These are phyloP conservation scores for Spermophilus dauricus DNA, from an alignment of 2,113 vertebrate genomes.

Conservation along the genomic window DNA sequence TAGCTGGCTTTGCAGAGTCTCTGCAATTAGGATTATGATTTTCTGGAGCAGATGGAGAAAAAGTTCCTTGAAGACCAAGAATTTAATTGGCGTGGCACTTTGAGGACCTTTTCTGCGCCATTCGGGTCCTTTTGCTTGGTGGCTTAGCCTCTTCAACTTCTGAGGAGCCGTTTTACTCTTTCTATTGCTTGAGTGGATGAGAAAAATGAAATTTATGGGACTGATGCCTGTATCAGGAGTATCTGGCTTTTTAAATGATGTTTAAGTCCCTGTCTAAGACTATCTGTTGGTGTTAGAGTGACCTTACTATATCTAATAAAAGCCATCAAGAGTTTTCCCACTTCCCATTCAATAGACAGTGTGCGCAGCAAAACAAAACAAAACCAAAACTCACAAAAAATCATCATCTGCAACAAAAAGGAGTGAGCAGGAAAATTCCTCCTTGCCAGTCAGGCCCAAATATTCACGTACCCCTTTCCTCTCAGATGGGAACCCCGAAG, in stretches of 20 bases:
- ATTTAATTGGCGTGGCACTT: background rate
- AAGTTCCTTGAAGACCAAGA: background rate
- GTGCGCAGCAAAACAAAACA: background rate
- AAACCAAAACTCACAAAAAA: too few species aligned
- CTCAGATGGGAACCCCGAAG: background rate
- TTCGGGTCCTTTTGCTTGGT: background rate
- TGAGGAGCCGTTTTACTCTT: background rate
- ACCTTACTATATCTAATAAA: slow-evolving; percentile 33
- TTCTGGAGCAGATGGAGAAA: background rate
- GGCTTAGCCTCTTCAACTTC: background rate
- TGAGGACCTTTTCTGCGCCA: background rate
- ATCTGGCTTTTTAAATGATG: background rate
- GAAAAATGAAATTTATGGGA: background rate
- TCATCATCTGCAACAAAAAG: background rate
- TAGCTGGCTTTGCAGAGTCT: background rate
- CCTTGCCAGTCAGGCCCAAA: background rate
- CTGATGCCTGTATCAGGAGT: background rate
- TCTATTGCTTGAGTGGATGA: background rate
- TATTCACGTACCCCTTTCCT: background rate
- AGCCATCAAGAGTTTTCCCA: background rate
- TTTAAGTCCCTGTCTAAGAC: background rate
- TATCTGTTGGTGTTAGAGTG: background rate
- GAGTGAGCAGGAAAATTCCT: background rate
- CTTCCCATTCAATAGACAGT: background rate
- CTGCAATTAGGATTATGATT: background rate